Percentiles rank a stretch among this genome's conserved stretches.
phyloP scores from a whole-genome alignment of 2,888 invertebrate genomes.

The Lypha dubia region DNA sequence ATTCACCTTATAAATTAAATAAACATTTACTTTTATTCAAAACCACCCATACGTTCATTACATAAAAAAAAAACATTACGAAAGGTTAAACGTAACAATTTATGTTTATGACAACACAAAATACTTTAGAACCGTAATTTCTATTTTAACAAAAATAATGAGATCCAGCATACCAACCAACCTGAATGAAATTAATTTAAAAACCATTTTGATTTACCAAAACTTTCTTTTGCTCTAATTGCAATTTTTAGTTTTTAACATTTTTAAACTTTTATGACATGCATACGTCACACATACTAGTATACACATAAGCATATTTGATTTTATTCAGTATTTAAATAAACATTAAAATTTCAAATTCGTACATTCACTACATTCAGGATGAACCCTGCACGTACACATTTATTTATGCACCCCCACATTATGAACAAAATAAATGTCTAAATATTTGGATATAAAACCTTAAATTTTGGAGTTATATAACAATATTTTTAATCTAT shows the following conservation, averaged over 20 bases:
- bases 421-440: not conserved
- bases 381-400: not conserved
- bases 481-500: constrained; percentile 6
- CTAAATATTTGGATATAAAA: not conserved
- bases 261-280: not conserved
- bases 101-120: too few species aligned
- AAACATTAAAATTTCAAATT: not conserved
- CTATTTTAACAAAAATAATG: too few species aligned
- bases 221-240: not conserved
- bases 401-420: not conserved
- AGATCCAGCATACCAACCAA: too few species aligned
- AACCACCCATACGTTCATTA: too few species aligned
- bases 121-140: too few species aligned
- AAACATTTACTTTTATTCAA: too few species aligned
- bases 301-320: not conserved
- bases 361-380: not conserved
- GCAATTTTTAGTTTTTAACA: not conserved
- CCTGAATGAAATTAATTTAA: not conserved
- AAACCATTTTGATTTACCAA: not conserved
- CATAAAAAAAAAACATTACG: too few species aligned
- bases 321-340: not conserved
- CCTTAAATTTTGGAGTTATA: constrained; percentile 8
- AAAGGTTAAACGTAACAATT: too few species aligned
- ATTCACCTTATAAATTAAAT: too few species aligned
- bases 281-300: not conserved